These are phyloP conservation scores for Muschampia plurimacula DNA, from an alignment of 2,888 invertebrate genomes.

Conservation along the genomic window DNA sequence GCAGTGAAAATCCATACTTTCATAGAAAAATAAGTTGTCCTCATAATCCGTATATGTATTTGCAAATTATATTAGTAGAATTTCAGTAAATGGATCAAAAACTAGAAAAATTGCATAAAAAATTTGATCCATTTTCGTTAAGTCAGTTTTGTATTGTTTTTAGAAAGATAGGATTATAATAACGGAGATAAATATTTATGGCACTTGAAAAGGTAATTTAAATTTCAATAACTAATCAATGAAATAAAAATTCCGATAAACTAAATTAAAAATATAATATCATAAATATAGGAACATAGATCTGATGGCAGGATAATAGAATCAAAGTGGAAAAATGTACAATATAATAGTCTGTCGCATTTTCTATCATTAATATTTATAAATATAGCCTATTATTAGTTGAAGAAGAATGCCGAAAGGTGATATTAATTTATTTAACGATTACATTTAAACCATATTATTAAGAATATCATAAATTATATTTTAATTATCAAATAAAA, in stretches of 20 bases:
- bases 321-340: not conserved
- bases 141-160: not conserved
- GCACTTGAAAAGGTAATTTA: slow-evolving; percentile 14
- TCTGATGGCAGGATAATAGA: not conserved
- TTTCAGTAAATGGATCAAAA: not conserved
- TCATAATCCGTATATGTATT: not conserved
- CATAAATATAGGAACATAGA: slow-evolving; percentile 24
- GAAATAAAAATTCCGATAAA: not conserved
- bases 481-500: too few relatives aligned
- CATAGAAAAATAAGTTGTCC: slow-evolving; percentile 41
- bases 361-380: too few relatives aligned
- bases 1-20: slow-evolving; percentile 44
- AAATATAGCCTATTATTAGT: too few relatives aligned
- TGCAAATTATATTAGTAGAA: not conserved
- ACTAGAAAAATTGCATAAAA: not conserved
- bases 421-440: too few relatives aligned
- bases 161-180: not conserved
- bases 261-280: slow-evolving; percentile 1
- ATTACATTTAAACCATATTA: too few relatives aligned
- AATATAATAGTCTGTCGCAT: not conserved
- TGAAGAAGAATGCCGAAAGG: too few relatives aligned
- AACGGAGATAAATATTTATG: slow-evolving; percentile 10
- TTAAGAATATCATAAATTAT: too few relatives aligned
- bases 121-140: not conserved
- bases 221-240: not conserved